Evolutionary conservation across 1,140 invertebrate species (phyloP).

Genomic region (Diachasma alloeum): DNA sequence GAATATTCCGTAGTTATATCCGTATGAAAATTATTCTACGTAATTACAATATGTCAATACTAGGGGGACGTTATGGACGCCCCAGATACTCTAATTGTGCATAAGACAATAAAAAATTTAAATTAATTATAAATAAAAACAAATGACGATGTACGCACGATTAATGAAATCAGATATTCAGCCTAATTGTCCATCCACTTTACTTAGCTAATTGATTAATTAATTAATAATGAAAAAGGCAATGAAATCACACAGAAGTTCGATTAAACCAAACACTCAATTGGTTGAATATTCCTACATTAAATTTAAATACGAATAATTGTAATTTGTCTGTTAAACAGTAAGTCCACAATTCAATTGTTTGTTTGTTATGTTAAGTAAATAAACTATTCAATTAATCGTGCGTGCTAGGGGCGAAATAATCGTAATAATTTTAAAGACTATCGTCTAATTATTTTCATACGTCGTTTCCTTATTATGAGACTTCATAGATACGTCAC

Average conservation of each 20-base stretch:
- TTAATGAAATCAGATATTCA: background rate
- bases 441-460: constrained; percentile 30
- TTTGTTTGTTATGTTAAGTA: too few relatives aligned
- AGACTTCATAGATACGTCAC: background rate
- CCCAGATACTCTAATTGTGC: constrained; percentile 25
- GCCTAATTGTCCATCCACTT: background rate
- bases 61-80: constrained; percentile 14
- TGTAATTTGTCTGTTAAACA: background rate
- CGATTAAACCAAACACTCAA: background rate
- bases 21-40: background rate
- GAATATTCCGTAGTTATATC: background rate
- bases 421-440: constrained; percentile 22
- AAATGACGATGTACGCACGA: constrained; percentile 14
- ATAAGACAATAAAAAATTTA: constrained; percentile 29
- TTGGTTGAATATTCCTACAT: background rate
- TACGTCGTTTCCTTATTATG: constrained; percentile 29
- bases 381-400: background rate
- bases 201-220: background rate
- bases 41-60: constrained; percentile 27
- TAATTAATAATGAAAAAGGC: background rate
- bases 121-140: background rate
- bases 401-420: constrained; percentile 4
- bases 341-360: background rate
- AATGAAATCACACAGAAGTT: background rate
- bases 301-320: background rate